These are phyloP conservation scores for Anarsia innoxiella DNA, from an alignment of 2,888 invertebrate species.

Conservation along the genomic window DNA sequence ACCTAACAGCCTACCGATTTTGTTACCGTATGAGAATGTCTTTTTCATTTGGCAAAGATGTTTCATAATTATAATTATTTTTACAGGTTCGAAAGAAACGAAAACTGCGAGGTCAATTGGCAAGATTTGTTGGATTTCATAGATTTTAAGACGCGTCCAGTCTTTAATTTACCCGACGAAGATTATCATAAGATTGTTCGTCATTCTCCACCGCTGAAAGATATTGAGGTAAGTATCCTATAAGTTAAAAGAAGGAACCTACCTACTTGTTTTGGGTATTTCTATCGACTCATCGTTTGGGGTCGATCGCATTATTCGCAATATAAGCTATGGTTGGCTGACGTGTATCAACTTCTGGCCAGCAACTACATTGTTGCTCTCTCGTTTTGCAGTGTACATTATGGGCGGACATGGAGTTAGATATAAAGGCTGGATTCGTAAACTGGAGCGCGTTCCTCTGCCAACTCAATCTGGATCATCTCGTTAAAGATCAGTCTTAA, in stretches of 20 bases:
- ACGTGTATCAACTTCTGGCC: too few relatives aligned
- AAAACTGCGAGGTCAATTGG: slow-evolving; percentile 78
- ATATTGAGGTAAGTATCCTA: slow-evolving; percentile 46
- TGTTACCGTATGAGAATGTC: too few relatives aligned
- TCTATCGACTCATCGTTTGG: too few relatives aligned
- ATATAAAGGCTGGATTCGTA: slow-evolving; percentile 51
- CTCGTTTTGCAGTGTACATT: slow-evolving; percentile 56
- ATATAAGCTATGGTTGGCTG: too few relatives aligned
- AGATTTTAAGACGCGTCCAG: slow-evolving; percentile 76
- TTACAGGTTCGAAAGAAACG: slow-evolving; percentile 77
- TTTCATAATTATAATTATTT: too few relatives aligned
- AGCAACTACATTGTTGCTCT: too few relatives aligned
- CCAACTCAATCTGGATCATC: slow-evolving; percentile 60
- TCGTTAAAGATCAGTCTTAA: slow-evolving; percentile 56
- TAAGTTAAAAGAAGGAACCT: too few relatives aligned
- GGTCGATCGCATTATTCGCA: too few relatives aligned
- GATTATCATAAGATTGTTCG: slow-evolving; percentile 55
- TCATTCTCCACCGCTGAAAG: slow-evolving; percentile 59
- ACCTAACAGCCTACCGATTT: too few relatives aligned
- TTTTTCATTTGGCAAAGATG: too few relatives aligned
- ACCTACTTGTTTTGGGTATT: too few relatives aligned
- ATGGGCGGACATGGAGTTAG: slow-evolving; percentile 49
- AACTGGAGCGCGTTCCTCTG: slow-evolving; percentile 68
- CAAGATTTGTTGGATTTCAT: slow-evolving; percentile 82
- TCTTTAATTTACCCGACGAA: slow-evolving; percentile 43